Evolutionary conservation across 2,888 invertebrate species (phyloP).

Genomic region (Agrochola litura): DNA sequence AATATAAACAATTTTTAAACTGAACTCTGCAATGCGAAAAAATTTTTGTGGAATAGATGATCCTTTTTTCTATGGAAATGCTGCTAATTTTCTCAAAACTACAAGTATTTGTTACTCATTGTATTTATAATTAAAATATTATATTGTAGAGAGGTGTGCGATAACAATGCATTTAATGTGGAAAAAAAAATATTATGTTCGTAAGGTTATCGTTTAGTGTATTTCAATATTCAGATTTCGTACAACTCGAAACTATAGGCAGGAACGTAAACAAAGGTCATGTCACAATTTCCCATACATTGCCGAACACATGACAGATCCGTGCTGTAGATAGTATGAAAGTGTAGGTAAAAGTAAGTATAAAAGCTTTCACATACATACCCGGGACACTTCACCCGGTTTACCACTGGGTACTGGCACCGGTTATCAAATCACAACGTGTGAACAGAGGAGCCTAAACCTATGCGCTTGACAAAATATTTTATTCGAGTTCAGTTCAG

Average conservation of each 20-base stretch:
- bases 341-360: background rate
- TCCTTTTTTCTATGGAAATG: background rate
- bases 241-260: background rate
- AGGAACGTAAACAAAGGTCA: background rate
- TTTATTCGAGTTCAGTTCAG: background rate
- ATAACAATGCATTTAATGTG: no score
- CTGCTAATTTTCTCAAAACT: background rate
- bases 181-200: background rate
- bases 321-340: background rate
- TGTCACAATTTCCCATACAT: background rate
- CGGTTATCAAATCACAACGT: background rate
- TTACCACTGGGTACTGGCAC: background rate
- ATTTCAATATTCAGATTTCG: background rate
- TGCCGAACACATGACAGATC: background rate
- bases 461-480: background rate
- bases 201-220: background rate
- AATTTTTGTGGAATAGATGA: background rate
- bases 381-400: no score
- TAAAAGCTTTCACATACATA: background rate
- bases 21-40: background rate
- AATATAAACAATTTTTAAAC: constrained; percentile 9
- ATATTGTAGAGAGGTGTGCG: background rate
- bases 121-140: background rate
- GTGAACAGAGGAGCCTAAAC: background rate
- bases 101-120: no score